Evolutionary conservation across 2,797 vertebrate genomes (phyloP), one percentile per base, ranked within the genome.

Genomic region (Danio kyathit): DNA sequence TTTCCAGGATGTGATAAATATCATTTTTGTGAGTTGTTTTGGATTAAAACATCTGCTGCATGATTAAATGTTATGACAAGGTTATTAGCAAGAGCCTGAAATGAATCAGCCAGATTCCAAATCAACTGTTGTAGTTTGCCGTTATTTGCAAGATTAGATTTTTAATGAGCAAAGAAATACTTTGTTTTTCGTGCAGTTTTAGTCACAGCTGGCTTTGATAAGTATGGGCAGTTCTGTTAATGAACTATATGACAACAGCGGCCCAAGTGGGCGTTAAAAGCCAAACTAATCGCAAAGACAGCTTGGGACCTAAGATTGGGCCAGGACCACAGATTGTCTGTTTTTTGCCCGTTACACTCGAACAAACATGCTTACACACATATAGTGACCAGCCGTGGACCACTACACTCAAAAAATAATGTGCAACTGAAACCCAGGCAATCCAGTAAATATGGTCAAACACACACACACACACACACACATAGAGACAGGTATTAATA

Each of bases 171-270:
- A 56, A 41, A 73, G 49, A 78, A 82, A 84, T 86, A 89, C 81
- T 71, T 87, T 88, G 88, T 88, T 83, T 84, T 85, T 80, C 61
- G 88, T 88, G 91, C 88, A 89, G 87, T 87, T 90, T 84, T 82
- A 86, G 89, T 89, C 90, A 92, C 90, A 59, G n/a, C 84, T 89
- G 89, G 91, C 86, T 87, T 89, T 51, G 89, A 79, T 83, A 82
- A 89, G 87, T 86, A 84, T 78, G 89, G 80, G 86, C 85, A 86
- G 86, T 85, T 88, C 89, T 88, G 88, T 86, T 81, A 82, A 79
- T 74, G 72, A 85, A 66, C 79, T 82, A 76, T 75, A 77, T 52
- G 59, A 41, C 71, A 81, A 81, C 57, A 61, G 77, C 61, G 56
- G 17, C 29, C 80, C 60, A 66, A 70, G 75, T 72, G 67, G 75